phyloP scores from a whole-genome alignment of 2,888 invertebrate genomes.

The Troides oblongomaculatus region DNA sequence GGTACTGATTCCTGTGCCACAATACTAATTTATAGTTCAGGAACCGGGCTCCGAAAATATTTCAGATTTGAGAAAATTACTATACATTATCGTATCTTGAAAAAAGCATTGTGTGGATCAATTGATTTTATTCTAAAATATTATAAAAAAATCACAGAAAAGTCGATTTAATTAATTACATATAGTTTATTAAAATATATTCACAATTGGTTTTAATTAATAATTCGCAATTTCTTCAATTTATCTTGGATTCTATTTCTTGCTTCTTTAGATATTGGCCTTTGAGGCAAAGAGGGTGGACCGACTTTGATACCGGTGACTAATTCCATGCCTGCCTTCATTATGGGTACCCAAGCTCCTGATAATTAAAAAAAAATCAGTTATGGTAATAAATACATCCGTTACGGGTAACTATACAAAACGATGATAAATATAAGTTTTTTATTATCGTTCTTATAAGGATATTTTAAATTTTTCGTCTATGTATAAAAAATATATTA shows the following conservation, averaged over 20 bases:
- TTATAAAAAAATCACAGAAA: neutral
- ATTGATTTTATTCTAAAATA: neutral
- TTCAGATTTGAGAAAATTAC: too few relatives aligned
- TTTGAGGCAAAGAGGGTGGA: constrained; percentile 80
- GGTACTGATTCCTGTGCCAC: too few relatives aligned
- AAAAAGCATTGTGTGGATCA: too few relatives aligned
- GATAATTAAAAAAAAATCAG: constrained; percentile 34
- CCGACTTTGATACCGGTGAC: constrained; percentile 82
- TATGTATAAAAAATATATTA: too few relatives aligned
- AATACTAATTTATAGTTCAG: too few relatives aligned
- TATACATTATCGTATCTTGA: too few relatives aligned
- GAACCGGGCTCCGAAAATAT: too few relatives aligned
- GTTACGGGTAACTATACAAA: neutral
- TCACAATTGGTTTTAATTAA: constrained; percentile 13
- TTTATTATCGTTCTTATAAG: too few relatives aligned
- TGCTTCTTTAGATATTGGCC: constrained; percentile 65
- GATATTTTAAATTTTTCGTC: too few relatives aligned
- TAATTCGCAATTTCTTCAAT: constrained; percentile 40
- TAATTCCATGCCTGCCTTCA: constrained; percentile 85
- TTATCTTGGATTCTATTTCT: constrained; percentile 55
- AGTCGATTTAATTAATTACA: too few relatives aligned
- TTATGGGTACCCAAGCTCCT: constrained; percentile 85
- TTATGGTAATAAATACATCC: neutral
- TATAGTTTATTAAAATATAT: neutral
- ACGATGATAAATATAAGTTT: too few relatives aligned